Conservation (phyloP, 2,113 vertebrate genomes). For the Cheirogaleus medius region DNA sequence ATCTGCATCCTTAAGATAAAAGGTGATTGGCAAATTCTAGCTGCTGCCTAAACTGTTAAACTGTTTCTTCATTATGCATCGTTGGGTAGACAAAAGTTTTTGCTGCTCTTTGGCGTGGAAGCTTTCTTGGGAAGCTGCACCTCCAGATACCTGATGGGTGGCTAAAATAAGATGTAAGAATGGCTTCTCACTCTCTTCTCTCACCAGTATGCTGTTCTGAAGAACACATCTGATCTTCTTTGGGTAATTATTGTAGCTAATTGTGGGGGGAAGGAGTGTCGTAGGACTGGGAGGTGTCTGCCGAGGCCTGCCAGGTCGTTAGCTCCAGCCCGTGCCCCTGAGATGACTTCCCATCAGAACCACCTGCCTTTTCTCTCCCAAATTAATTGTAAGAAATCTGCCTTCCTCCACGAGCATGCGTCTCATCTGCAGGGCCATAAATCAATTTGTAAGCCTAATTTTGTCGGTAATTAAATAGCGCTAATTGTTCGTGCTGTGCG, state of each 20-base stretch:
- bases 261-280: neutral
- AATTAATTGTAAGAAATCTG: conserved; percentile 19
- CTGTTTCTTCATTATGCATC: fast-evolving
- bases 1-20: neutral
- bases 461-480: conserved; percentile 65
- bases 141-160: neutral
- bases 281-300: neutral
- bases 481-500: conserved; percentile 36
- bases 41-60: neutral
- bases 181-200: neutral
- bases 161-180: neutral
- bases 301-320: neutral
- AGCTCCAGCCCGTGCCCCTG: neutral
- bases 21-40: neutral
- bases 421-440: neutral
- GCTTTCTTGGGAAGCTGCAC: neutral
- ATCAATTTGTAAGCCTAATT: conserved; percentile 39
- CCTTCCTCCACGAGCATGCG: neutral
- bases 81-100: neutral
- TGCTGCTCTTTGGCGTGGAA: neutral
- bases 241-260: conserved; percentile 54
- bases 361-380: neutral
- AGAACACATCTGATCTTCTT: conserved; percentile 1
- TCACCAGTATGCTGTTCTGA: neutral
- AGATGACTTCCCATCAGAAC: neutral